A percentile compares a stretch with the other conserved stretches of the same genome.
Evolutionary conservation across 1,140 invertebrate genomes (phyloP).

Genomic region (Drosophila auraria): DNA sequence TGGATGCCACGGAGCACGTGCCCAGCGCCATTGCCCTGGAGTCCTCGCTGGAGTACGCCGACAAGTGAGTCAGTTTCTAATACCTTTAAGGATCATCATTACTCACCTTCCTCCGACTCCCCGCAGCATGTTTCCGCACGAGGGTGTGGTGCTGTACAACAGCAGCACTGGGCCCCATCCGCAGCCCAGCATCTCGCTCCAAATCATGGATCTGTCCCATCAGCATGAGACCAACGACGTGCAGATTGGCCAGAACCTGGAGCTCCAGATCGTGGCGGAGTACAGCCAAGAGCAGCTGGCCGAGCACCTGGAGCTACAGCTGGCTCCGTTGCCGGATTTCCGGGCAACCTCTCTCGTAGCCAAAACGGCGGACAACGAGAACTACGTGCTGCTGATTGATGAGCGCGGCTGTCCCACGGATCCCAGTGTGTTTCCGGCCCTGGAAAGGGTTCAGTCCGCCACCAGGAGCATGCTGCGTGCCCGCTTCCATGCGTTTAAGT

Average conservation of each 20-base stretch:
- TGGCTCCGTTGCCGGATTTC: conserved; percentile 75
- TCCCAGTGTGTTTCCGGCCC: conserved; percentile 85
- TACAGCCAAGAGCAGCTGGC: conserved; percentile 59
- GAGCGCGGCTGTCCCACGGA: conserved; percentile 88
- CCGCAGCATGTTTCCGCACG: conserved; percentile 55
- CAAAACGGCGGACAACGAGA: conserved; percentile 85
- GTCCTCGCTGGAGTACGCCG: conserved; percentile 74
- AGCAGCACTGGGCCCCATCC: conserved; percentile 52
- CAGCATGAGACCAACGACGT: conserved; percentile 80
- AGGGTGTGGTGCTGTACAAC: conserved; percentile 70
- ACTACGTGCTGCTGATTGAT: conserved; percentile 87
- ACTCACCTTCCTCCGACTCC: background rate
- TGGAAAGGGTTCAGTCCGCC: conserved; percentile 73
- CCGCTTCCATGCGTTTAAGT: conserved; percentile 86
- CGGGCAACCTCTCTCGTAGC: conserved; percentile 80
- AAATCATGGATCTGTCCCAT: conserved; percentile 78
- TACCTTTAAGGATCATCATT: too few species aligned
- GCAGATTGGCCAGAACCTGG: conserved; percentile 78
- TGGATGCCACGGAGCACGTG: conserved; percentile 55
- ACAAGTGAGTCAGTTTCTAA: conserved; percentile 50
- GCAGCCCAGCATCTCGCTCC: conserved; percentile 69
- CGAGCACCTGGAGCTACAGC: conserved; percentile 51
- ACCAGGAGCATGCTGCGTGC: conserved; percentile 76
- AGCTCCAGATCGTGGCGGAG: conserved; percentile 76
- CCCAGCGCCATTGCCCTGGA: conserved; percentile 77